These are phyloP conservation scores for Calidris pugnax DNA, from an alignment of 2,113 vertebrate species.

Conservation along the genomic window DNA sequence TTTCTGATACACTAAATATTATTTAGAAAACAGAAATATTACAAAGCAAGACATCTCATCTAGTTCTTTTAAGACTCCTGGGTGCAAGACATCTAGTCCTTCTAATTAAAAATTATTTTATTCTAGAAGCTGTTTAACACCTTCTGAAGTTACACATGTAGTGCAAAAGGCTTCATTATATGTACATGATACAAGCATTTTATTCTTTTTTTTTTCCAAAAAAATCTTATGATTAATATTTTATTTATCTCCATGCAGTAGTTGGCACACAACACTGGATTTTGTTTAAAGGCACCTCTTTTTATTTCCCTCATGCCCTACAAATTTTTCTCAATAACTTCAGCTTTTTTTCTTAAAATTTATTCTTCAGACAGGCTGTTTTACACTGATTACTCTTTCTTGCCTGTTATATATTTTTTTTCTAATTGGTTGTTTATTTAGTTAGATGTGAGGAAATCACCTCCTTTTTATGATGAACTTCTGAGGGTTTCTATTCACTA, in stretches of 20 bases:
- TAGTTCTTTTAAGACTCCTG: not conserved
- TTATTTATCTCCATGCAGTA: not conserved
- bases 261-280: not conserved
- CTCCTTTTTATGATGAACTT: not conserved
- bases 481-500: not conserved
- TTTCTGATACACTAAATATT: not conserved
- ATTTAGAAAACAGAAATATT: not conserved
- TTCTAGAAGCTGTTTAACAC: not conserved
- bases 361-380: not conserved
- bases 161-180: not conserved
- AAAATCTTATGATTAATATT: not conserved
- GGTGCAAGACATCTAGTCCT: not conserved
- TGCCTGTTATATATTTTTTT: not conserved
- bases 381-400: not conserved
- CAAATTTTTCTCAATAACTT: not conserved
- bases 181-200: not conserved
- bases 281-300: not conserved
- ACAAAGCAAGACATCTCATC: not conserved
- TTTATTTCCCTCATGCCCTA: not conserved
- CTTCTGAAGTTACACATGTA: not conserved
- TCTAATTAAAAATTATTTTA: not conserved
- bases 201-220: not conserved
- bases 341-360: not conserved
- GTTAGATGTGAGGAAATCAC: not conserved
- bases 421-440: not conserved